These are phyloP conservation scores for Drosophila burlai DNA, from an alignment of 1,140 invertebrate species.

Conservation along the genomic window DNA sequence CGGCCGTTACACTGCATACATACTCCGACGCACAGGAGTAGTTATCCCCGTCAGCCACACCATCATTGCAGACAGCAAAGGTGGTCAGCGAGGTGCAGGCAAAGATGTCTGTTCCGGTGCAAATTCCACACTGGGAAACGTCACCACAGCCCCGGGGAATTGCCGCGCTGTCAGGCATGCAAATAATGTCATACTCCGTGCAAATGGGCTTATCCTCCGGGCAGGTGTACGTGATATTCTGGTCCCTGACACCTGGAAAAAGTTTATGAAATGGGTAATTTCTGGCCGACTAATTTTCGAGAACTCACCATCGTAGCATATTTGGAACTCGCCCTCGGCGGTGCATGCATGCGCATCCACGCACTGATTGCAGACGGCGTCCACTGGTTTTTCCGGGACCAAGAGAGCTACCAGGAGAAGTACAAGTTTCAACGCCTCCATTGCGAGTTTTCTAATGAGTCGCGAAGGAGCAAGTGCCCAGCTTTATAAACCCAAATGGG, in stretches of 20 bases:
- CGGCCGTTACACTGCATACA: slow-evolving; percentile 45
- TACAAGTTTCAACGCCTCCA: slow-evolving; percentile 43
- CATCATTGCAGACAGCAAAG: slow-evolving; percentile 39
- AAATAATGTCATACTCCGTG: slow-evolving; percentile 31
- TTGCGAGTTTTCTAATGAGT: slow-evolving; percentile 52
- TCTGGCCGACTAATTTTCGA: fast-evolving
- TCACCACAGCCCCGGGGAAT: slow-evolving; percentile 49
- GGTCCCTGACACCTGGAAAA: slow-evolving; percentile 23
- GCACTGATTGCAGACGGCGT: slow-evolving; percentile 57
- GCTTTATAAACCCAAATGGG: slow-evolving; percentile 60
- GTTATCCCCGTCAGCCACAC: not conserved
- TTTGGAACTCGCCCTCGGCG: slow-evolving; percentile 39
- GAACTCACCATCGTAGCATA: slow-evolving; percentile 61
- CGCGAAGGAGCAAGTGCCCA: not conserved
- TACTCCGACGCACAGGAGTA: slow-evolving; percentile 9
- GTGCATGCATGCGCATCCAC: slow-evolving; percentile 51
- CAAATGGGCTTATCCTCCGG: slow-evolving; percentile 47
- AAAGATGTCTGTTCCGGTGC: slow-evolving; percentile 14
- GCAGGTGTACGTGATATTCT: slow-evolving; percentile 25
- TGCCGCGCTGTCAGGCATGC: slow-evolving; percentile 2
- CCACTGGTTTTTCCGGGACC: slow-evolving; percentile 10
- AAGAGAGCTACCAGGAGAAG: slow-evolving; percentile 29
- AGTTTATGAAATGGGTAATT: not conserved
- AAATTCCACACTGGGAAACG: slow-evolving; percentile 41
- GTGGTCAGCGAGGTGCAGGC: slow-evolving; percentile 65